Base-by-base conservation (phyloP, 1,140 invertebrate species). In the Caenorhabditis brenneri region DNA sequence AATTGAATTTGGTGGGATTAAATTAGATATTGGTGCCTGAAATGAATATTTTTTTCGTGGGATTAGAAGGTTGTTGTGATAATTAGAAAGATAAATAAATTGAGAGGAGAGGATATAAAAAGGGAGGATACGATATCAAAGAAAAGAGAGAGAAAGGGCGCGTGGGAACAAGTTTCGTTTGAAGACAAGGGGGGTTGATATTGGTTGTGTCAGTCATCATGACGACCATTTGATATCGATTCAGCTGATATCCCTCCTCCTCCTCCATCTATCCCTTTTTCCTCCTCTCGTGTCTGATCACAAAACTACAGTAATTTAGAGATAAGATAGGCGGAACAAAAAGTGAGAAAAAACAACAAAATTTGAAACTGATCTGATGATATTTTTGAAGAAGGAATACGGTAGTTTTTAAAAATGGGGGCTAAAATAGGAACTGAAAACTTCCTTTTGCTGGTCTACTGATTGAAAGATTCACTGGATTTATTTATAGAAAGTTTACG, bases 91-190 rank as follows among this genome's bases (percentile, higher is more conserved):
- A 42, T 55, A 22, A n/a, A 74, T 42, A 39, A 16, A 58, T 7
- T 12, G 29, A 27, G 27, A 10, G 31, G 31, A 16, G 29, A 6
- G 22, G n/a, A 74, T n/a, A 74, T 12, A 74, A 42, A 27, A 27
- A 65, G 58, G 19, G 24, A 74, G 15, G 65, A 42, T 29, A 55
- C 24, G 29, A 39, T n/a, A 24, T 9, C 16, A 16, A 65, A n/a
- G 19, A 31, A 42, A 5, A 36, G 27, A 31, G 16, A 55, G 53
- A 42, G 39, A 58, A 27, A n/a, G 27, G 10, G 24, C 53, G 65
- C 58, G 27, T n/a, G 36, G 36, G 65, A 74, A 74, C 65, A 74
- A 74, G 65, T 74, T 74, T 74, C 65, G 65, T 33, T n/a, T 22
- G 53, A 22, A 22, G 53, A 55, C 10, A 15, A 55, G 24, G 15